A percentile compares a stretch with the other conserved stretches of the same genome.
These are phyloP conservation scores for Mantis religiosa DNA, from an alignment of 2,888 invertebrate genomes.

Conservation along the genomic window DNA sequence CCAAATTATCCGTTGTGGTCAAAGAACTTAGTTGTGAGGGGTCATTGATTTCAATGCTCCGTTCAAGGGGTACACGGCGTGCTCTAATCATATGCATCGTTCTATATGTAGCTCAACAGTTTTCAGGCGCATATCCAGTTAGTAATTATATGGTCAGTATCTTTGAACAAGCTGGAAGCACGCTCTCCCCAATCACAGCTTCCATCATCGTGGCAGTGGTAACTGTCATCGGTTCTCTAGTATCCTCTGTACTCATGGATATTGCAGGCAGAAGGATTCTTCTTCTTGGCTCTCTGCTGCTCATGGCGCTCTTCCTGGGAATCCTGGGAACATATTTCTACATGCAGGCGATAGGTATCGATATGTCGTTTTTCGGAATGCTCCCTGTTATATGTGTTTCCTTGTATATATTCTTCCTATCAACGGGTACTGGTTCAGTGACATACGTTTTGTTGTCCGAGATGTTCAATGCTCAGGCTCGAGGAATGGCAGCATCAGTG, in stretches of 20 bases:
- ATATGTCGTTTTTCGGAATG: conserved; percentile 18
- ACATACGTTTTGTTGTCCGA: conserved; percentile 23
- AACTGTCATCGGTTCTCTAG: conserved; percentile 39
- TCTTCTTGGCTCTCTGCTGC: conserved; percentile 43
- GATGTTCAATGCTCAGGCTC: conserved; percentile 17
- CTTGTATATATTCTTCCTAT: conserved; percentile 12
- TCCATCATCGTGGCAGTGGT: conserved; percentile 46
- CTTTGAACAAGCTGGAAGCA: conserved; percentile 38
- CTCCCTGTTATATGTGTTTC: conserved; percentile 22
- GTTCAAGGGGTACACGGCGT: neutral
- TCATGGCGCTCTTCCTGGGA: conserved; percentile 38
- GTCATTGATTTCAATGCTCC: conserved; percentile 34
- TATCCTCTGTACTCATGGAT: conserved; percentile 41
- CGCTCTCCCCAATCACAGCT: conserved; percentile 37
- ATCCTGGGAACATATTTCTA: conserved; percentile 39
- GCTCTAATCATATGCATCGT: conserved; percentile 44
- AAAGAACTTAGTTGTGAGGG: conserved; percentile 32
- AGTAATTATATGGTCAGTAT: conserved; percentile 41
- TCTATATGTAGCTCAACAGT: conserved; percentile 45
- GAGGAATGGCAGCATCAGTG: conserved; percentile 17
- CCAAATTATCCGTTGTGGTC: conserved; percentile 35
- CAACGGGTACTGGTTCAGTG: conserved; percentile 16
- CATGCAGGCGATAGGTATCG: conserved; percentile 32
- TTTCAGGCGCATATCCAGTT: conserved; percentile 46
- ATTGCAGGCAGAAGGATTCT: conserved; percentile 46